phyloP scores from a whole-genome alignment of 2,888 invertebrate genomes.

The Phlogophora meticulosa region DNA sequence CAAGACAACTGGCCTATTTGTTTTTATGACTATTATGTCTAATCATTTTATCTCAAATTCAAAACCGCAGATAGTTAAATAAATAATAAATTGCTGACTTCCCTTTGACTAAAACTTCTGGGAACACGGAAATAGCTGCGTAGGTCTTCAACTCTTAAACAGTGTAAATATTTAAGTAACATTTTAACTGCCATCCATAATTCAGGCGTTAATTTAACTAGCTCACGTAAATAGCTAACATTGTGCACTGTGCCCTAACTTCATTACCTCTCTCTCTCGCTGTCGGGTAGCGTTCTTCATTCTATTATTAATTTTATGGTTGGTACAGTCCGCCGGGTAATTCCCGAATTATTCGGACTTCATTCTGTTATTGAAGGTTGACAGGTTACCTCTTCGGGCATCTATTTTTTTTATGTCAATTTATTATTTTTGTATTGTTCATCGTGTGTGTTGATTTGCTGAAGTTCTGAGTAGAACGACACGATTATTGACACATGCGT shows the following conservation, averaged over 20 bases:
- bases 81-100: not conserved
- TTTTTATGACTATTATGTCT: no score
- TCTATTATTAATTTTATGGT: conserved; percentile 22
- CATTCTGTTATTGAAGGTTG: conserved; percentile 8
- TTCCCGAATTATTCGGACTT: conserved; percentile 3
- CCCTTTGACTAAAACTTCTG: conserved; percentile 24
- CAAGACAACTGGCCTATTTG: no score
- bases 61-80: not conserved
- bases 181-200: conserved; percentile 64
- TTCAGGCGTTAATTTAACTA: conserved; percentile 61
- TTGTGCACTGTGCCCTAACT: conserved; percentile 51
- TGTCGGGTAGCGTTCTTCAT: conserved; percentile 30
- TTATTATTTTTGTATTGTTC: no score
- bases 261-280: conserved; percentile 44
- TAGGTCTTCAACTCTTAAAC: conserved; percentile 22
- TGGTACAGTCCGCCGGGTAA: conserved; percentile 2
- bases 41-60: no score
- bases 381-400: not conserved
- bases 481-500: no score
- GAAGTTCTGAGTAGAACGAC: no score
- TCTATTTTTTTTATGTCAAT: not conserved
- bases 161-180: conserved; percentile 66
- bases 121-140: conserved; percentile 22
- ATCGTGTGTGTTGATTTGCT: no score
- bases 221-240: conserved; percentile 61